phyloP scores from a whole-genome alignment of 2,888 invertebrate species.

The Pammene aurita region DNA sequence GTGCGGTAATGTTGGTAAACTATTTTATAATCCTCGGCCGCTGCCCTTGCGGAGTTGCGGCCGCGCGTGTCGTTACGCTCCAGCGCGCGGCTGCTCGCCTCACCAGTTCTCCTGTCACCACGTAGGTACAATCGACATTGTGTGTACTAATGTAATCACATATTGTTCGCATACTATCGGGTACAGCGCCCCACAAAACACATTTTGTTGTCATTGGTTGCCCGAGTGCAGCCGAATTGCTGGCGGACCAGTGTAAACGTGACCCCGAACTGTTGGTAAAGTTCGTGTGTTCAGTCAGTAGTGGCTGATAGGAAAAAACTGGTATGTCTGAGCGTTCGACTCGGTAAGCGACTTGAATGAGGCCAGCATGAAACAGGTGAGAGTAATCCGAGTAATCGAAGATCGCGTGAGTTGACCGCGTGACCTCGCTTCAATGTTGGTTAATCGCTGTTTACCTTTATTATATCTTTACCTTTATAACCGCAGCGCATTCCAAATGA shows the following conservation, averaged over 20 bases:
- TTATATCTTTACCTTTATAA: background rate
- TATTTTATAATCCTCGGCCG: constrained; percentile 5
- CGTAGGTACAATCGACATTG: background rate
- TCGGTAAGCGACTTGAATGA: background rate
- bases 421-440: constrained; percentile 10
- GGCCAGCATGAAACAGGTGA: background rate
- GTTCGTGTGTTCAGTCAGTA: no score
- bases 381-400: background rate
- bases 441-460: constrained; percentile 9
- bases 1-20: constrained; percentile 25
- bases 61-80: background rate
- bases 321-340: background rate
- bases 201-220: background rate
- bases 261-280: no score
- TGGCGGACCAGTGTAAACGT: background rate
- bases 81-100: background rate
- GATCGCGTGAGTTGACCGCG: background rate
- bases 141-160: background rate
- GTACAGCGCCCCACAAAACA: background rate
- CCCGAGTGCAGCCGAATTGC: background rate
- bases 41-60: constrained; percentile 13
- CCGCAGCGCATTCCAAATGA: background rate
- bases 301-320: no score
- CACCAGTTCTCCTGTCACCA: constrained; percentile 5
- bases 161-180: constrained; percentile 1